Evolutionary conservation across 2,113 vertebrate genomes (phyloP).

Genomic region (Chiloscyllium plagiosum): DNA sequence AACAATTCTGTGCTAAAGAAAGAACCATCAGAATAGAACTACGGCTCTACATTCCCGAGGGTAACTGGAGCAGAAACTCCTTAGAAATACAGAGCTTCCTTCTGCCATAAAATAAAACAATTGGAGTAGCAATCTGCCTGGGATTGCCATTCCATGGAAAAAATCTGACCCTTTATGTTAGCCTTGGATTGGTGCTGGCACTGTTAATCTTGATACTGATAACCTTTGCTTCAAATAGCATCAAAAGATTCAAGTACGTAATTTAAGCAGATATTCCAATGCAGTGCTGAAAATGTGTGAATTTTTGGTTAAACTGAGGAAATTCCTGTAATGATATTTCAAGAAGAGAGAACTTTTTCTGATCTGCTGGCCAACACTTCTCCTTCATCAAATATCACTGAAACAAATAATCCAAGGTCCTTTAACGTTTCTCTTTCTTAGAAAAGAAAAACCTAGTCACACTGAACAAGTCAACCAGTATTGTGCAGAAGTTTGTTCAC

Average conservation of each 20-base stretch:
- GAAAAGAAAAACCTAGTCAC: too few relatives aligned
- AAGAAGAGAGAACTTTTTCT: not conserved
- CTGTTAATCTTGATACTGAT: not conserved
- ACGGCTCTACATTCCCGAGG: too few relatives aligned
- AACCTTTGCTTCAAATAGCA: not conserved
- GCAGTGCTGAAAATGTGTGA: not conserved
- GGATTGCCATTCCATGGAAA: too few relatives aligned
- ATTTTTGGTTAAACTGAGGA: not conserved
- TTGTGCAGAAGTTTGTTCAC: not conserved
- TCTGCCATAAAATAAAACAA: too few relatives aligned
- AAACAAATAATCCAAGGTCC: not conserved
- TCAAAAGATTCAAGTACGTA: not conserved
- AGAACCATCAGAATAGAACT: too few relatives aligned
- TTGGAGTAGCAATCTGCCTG: too few relatives aligned
- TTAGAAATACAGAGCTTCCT: too few relatives aligned
- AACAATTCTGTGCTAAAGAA: too few relatives aligned
- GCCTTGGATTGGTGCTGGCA: not conserved
- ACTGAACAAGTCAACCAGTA: not conserved
- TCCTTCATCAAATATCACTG: not conserved
- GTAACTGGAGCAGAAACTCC: too few relatives aligned
- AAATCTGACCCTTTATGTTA: too few relatives aligned
- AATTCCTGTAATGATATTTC: not conserved
- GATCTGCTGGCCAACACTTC: not conserved
- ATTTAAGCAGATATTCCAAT: not conserved
- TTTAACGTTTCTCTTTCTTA: not conserved